Evolutionary conservation across 2,888 invertebrate species (phyloP).

Genomic region (Pterostichus niger): DNA sequence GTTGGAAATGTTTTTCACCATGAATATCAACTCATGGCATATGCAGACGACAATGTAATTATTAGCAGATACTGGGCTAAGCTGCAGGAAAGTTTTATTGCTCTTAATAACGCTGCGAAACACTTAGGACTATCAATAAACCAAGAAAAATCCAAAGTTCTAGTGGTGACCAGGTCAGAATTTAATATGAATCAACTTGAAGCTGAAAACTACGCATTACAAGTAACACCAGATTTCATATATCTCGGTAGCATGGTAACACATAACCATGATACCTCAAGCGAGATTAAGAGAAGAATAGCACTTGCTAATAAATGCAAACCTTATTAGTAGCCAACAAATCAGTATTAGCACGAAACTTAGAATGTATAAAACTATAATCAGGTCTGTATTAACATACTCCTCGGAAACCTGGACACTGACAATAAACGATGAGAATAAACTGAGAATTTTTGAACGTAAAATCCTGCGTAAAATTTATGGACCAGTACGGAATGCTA

Average conservation of each 20-base stretch:
- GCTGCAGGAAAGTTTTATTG: constrained; percentile 21
- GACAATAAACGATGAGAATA: too few species aligned
- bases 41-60: constrained; percentile 51
- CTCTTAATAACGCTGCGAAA: constrained; percentile 36
- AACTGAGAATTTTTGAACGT: not conserved
- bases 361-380: constrained; percentile 34
- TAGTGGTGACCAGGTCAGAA: constrained; percentile 23
- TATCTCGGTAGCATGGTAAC: constrained; percentile 32
- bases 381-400: constrained; percentile 17
- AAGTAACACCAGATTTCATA: constrained; percentile 1
- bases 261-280: constrained; percentile 20
- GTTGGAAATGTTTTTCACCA: constrained; percentile 34
- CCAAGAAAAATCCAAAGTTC: constrained; percentile 25
- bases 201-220: not conserved
- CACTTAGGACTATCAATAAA: constrained; percentile 10
- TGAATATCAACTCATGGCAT: constrained; percentile 27
- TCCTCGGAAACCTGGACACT: not conserved
- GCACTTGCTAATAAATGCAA: constrained; percentile 34
- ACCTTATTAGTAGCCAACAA: not conserved
- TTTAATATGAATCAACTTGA: constrained; percentile 11
- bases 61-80: constrained; percentile 12
- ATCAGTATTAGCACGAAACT: not conserved
- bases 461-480: constrained; percentile 9
- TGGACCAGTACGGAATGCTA: constrained; percentile 12
- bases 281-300: constrained; percentile 6